phyloP scores from a whole-genome alignment of 2,797 vertebrate genomes.

The Tamandua tetradactyla region DNA sequence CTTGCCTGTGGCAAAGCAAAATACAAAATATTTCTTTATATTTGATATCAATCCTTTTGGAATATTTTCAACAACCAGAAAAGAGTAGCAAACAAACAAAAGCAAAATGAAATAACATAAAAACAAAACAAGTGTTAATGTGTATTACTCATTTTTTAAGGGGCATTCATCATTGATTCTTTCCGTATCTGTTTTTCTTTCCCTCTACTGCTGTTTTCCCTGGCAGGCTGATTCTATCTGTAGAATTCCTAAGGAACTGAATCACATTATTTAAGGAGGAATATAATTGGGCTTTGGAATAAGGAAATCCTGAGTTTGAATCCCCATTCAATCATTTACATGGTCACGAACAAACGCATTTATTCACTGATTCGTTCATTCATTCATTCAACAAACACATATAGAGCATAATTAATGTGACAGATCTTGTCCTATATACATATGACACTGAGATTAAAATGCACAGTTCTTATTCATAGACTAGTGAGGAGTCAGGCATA shows the following conservation, averaged over 20 bases:
- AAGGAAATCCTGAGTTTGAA: background rate
- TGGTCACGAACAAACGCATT: background rate
- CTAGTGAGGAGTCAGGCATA: background rate
- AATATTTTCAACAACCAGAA: conserved; percentile 12
- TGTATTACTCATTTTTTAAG: background rate
- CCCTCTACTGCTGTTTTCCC: background rate
- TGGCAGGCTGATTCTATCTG: background rate
- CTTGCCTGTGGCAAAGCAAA: conserved; percentile 20
- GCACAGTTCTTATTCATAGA: background rate
- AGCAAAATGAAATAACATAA: background rate
- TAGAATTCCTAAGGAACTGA: background rate
- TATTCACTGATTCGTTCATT: too few relatives aligned
- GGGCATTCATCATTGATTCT: background rate
- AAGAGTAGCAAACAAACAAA: conserved; percentile 41
- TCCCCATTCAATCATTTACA: background rate
- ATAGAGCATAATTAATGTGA: background rate
- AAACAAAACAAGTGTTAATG: background rate
- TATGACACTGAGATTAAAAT: background rate
- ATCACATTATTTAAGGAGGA: background rate
- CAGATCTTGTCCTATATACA: background rate
- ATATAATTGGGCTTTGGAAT: background rate
- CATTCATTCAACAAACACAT: too few relatives aligned
- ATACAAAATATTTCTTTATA: conserved; percentile 31
- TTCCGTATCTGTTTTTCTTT: background rate
- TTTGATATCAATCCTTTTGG: conserved; percentile 20